Percentiles rank a stretch among this genome's conserved stretches.
Evolutionary conservation across 2,113 vertebrate species (phyloP).

Genomic region (Copsychus sechellarum): DNA sequence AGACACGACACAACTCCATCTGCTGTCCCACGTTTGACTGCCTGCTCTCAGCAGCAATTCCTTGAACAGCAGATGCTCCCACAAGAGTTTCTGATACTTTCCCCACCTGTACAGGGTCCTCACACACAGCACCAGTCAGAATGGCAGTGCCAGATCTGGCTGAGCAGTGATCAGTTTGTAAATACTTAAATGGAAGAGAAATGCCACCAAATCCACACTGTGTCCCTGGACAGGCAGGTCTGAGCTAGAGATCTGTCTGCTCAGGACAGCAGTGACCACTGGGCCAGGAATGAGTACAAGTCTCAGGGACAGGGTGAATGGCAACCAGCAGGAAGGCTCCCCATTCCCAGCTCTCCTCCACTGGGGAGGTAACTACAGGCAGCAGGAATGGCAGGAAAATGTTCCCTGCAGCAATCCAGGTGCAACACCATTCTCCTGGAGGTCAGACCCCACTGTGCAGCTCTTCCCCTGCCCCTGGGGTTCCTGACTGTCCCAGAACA

Average conservation of each 20-base stretch:
- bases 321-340: not conserved
- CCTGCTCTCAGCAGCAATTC: not conserved
- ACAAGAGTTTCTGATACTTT: not conserved
- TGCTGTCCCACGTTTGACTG: fast-evolving
- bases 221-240: not conserved
- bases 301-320: not conserved
- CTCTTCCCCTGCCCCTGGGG: not conserved
- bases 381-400: not conserved
- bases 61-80: not conserved
- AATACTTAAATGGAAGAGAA: not conserved
- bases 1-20: not conserved
- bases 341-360: not conserved
- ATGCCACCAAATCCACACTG: not conserved
- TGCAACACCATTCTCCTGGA: not conserved
- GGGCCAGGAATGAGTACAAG: not conserved
- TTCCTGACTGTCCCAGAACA: not conserved
- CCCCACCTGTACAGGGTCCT: not conserved
- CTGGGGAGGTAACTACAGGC: not conserved
- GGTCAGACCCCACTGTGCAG: not conserved
- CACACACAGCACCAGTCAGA: not conserved
- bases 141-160: not conserved
- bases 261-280: not conserved
- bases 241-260: not conserved
- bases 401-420: not conserved
- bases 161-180: fast-evolving